Evolutionary conservation across 2,113 vertebrate species (phyloP).

Genomic region (Pterophyllum scalare): DNA sequence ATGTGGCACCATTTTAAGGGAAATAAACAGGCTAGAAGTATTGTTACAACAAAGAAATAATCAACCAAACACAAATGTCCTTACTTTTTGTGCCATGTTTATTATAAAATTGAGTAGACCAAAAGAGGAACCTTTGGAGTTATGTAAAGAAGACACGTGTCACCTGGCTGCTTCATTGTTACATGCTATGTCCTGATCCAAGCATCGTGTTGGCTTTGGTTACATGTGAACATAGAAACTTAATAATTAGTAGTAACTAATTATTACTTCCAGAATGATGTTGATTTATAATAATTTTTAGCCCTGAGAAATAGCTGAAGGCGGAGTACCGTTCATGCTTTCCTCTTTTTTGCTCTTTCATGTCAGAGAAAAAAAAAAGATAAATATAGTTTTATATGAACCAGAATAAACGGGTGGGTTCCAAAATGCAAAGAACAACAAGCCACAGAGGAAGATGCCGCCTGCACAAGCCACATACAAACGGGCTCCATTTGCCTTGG

Average conservation of each 20-base stretch:
- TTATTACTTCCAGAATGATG: constrained; percentile 6
- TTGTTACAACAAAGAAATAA: too few species aligned
- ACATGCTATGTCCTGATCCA: background rate
- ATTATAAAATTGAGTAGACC: background rate
- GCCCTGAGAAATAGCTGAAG: background rate
- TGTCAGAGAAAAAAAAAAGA: constrained; percentile 84
- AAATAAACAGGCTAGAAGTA: too few species aligned
- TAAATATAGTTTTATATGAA: constrained; percentile 93
- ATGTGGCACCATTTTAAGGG: too few species aligned
- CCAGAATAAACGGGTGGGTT: constrained; percentile 92
- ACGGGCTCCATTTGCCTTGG: constrained; percentile 82
- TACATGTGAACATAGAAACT: background rate
- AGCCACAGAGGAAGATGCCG: constrained; percentile 88
- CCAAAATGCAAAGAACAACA: constrained; percentile 85
- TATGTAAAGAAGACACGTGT: background rate
- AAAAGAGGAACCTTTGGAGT: background rate
- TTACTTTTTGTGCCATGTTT: too few species aligned
- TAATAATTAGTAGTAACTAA: background rate
- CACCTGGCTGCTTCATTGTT: constrained; percentile 2
- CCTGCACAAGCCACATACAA: constrained; percentile 84
- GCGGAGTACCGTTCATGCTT: constrained; percentile 51
- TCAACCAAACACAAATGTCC: too few species aligned
- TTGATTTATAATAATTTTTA: background rate
- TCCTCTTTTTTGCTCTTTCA: constrained; percentile 31
- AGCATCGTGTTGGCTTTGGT: background rate